Conservation (phyloP, 2,888 invertebrate genomes). For the Apamea sordens region DNA sequence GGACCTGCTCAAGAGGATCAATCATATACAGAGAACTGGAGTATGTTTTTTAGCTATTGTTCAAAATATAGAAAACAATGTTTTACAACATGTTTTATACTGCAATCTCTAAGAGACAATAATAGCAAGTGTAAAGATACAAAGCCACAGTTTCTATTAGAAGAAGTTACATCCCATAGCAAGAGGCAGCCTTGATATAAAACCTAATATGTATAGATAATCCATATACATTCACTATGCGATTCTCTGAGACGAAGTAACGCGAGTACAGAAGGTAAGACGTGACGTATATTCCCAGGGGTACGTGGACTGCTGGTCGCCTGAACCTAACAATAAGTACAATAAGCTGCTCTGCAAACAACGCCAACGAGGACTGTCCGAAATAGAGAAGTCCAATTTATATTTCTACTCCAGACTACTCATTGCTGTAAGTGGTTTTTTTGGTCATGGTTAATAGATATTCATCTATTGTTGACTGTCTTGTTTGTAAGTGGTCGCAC, state of each 20-base stretch:
- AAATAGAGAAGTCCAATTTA: constrained; percentile 76
- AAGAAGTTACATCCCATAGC: not conserved
- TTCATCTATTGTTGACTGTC: too few species aligned
- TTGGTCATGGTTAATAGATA: constrained; percentile 20
- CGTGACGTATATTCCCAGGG: constrained; percentile 73
- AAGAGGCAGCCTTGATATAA: not conserved
- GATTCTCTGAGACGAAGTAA: not conserved
- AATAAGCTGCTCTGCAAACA: constrained; percentile 82
- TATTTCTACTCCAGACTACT: constrained; percentile 83
- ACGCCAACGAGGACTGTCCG: constrained; percentile 79
- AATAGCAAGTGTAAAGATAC: not conserved
- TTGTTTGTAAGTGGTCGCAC: not conserved
- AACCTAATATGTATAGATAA: not conserved
- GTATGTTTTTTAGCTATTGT: constrained; percentile 76
- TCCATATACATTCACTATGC: not conserved
- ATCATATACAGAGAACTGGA: constrained; percentile 90
- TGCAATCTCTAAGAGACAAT: not conserved
- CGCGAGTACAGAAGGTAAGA: too few species aligned
- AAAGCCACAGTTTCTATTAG: not conserved
- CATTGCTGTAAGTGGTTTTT: constrained; percentile 76
- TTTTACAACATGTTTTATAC: not conserved
- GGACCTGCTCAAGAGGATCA: constrained; percentile 90
- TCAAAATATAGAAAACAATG: not conserved
- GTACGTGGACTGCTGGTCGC: constrained; percentile 85
- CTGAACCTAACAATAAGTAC: constrained; percentile 75